Evolutionary conservation across 2,797 vertebrate species (phyloP), one percentile per base, ranked within the genome.

Genomic region (Rhynchotus rufescens): DNA sequence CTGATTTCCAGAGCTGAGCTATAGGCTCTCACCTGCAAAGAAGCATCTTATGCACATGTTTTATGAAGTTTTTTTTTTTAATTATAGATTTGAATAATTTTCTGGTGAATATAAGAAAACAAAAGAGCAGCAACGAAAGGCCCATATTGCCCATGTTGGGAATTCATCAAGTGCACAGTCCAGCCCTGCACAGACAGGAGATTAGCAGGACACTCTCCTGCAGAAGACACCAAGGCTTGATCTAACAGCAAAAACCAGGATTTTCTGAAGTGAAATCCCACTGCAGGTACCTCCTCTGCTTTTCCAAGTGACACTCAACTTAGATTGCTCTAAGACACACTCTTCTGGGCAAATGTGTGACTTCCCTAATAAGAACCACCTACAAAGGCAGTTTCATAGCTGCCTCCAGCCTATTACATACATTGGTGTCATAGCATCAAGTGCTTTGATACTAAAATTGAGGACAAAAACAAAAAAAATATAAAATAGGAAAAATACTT

Each of bases 381-480:
- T 38, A 22, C 20, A 54, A 28, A 61, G 49, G 19, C 10, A 68
- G 30, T 2, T 51, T 74, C 13, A 38, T 5, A 65, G 80, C 32
- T 80, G 36, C 32, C 36, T 44, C 40, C 62, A 72, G 25, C 7
- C 54, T 45, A 16, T 51, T 38, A 74, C 83, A 61, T 34, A 45
- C 12, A 54, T 45, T 0, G 1, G 36, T 36, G 9, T 36, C 36
- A 36, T 10, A 36, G 36, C 9, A 90, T 87, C 86, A 77, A 96
- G 88, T 92, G 95, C 97, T 98, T 98, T 98, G 97, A 98, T 98
- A 98, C 97, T 97, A 95, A 97, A 97, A 95, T 92, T 96, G 92
- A 95, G 89, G 84, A 91, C 69, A 19, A 56, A 30, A 56, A 54
- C 9, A 54, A 30, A 54, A 30, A 28, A 12, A 52, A 17, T 17